A percentile compares a stretch with the other conserved stretches of the same genome.
phyloP scores from a whole-genome alignment of 1,140 invertebrate species.

The Neodiprion lecontei region DNA sequence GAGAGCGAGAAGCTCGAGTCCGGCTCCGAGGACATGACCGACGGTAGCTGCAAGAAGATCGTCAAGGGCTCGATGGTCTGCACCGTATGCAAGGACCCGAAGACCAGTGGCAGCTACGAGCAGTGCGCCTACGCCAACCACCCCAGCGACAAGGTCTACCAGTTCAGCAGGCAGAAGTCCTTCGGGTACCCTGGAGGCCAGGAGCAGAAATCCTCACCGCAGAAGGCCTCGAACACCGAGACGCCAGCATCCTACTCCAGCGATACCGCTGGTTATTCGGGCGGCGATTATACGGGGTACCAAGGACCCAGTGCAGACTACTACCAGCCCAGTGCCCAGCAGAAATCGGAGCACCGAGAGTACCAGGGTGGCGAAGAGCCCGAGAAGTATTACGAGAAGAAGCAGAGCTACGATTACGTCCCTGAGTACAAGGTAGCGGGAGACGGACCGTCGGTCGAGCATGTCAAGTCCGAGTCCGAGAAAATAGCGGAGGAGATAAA shows the following conservation, averaged over 20 bases:
- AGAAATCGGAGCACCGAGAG: not conserved
- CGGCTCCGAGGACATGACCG: slow-evolving; percentile 33
- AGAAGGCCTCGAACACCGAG: slow-evolving; percentile 24
- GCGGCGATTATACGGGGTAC: slow-evolving; percentile 17
- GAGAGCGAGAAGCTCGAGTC: slow-evolving; percentile 35
- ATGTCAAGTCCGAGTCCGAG: slow-evolving; percentile 41
- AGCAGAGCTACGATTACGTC: not conserved
- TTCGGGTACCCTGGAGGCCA: slow-evolving; percentile 46
- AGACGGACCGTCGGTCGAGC: not conserved
- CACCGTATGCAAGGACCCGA: slow-evolving; percentile 70
- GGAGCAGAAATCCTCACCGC: not conserved
- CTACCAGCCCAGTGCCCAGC: not conserved
- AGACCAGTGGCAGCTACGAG: slow-evolving; percentile 74
- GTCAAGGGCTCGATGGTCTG: slow-evolving; percentile 70
- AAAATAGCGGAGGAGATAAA: slow-evolving; percentile 37
- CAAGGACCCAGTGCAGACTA: slow-evolving; percentile 22
- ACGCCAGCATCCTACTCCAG: slow-evolving; percentile 27
- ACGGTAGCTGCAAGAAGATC: slow-evolving; percentile 65
- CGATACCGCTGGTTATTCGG: slow-evolving; percentile 16
- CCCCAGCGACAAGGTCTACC: slow-evolving; percentile 74
- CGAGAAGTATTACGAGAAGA: not conserved
- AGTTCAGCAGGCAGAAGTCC: slow-evolving; percentile 60
- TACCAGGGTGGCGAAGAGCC: not conserved
- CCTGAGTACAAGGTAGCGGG: not conserved
- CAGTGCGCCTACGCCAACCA: slow-evolving; percentile 73